Evolutionary conservation across 2,113 vertebrate species (phyloP), one percentile per base, ranked within the genome.

Genomic region (Pterocles burchelli): DNA sequence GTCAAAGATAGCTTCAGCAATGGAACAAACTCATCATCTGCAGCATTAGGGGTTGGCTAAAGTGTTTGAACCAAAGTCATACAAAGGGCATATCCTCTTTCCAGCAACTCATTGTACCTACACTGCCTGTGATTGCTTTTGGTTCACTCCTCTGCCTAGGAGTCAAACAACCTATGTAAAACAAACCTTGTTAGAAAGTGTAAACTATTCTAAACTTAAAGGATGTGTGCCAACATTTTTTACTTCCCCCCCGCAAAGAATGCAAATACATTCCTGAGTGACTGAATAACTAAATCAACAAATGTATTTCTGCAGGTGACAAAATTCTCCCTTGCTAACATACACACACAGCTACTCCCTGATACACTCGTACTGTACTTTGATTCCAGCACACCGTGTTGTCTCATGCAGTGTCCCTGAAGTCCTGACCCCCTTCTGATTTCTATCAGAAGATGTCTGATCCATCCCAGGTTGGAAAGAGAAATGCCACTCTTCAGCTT

Each of bases 1-100:
- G 84, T 92, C 95, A 96, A 91, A 95, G 55, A 89, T 31, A 76
- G 77, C 79, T 94, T 89, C 90, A 91, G 75, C 90, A 96, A 94
- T 78, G 84, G 95, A 97, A 95, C 90, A 93, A 96, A 78, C 26
- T 55, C 1, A 7, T 91, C 75, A 85, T 68, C 85, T 62, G 36
- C 75, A 82, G 83, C 72, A 76, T 54, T 68, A 92, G 45, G 28
- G 55, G 57, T 43, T 9, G 5, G 57, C 31, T 68, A 46, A 74
- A 93, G n/a, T n/a, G 36, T 61, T 41, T 65, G 72, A 94, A 18
- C 26, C 59, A 67, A 95, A 93, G 92, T 95, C 90, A 94, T 4
- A 34, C 15, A 49, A 74, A 95, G 88, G 90, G 11, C 72, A 81
- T 92, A 92, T 61, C 59, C 72, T 86, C 83, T 84, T 88, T 86